Evolutionary conservation across 2,797 vertebrate genomes (phyloP).

Genomic region (Poeciliopsis paucimaculata): DNA sequence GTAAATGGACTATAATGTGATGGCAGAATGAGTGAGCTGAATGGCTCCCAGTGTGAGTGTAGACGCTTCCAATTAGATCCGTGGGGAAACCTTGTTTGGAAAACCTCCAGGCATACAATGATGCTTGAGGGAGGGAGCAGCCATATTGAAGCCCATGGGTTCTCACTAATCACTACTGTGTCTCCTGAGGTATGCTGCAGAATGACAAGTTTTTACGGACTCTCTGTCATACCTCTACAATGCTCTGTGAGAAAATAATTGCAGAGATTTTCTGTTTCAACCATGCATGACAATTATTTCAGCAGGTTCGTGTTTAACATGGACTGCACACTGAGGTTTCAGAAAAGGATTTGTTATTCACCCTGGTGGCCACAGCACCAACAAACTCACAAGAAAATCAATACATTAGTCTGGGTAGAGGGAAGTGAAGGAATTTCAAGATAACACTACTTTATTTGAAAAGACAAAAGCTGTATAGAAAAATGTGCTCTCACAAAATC

Average conservation of each 20-base stretch:
- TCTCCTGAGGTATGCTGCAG: conserved; percentile 50
- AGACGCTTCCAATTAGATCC: conserved; percentile 59
- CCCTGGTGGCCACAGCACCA: conserved; percentile 17
- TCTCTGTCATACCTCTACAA: conserved; percentile 33
- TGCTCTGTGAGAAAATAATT: conserved; percentile 52
- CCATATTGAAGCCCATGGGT: conserved; percentile 55
- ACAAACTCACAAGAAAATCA: conserved; percentile 20
- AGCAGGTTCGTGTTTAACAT: conserved; percentile 33
- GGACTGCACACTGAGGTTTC: conserved; percentile 31
- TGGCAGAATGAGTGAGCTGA: conserved; percentile 23
- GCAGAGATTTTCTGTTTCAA: conserved; percentile 29
- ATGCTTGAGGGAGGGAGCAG: conserved; percentile 55
- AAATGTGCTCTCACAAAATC: conserved; percentile 29
- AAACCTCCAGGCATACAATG: conserved; percentile 58
- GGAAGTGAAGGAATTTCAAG: conserved; percentile 18
- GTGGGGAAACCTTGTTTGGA: conserved; percentile 57
- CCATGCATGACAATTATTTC: conserved; percentile 17
- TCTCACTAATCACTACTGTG: conserved; percentile 56
- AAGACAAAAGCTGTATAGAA: conserved; percentile 30
- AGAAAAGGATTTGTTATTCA: conserved; percentile 31
- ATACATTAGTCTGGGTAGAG: conserved; percentile 43
- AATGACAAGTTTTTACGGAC: conserved; percentile 49
- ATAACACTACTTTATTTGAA: conserved; percentile 12
- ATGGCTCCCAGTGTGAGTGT: conserved; percentile 27
- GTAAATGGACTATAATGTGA: conserved; percentile 1